These are phyloP conservation scores for Caenorhabditis panamensis DNA, from an alignment of 2,888 invertebrate genomes.

Conservation along the genomic window DNA sequence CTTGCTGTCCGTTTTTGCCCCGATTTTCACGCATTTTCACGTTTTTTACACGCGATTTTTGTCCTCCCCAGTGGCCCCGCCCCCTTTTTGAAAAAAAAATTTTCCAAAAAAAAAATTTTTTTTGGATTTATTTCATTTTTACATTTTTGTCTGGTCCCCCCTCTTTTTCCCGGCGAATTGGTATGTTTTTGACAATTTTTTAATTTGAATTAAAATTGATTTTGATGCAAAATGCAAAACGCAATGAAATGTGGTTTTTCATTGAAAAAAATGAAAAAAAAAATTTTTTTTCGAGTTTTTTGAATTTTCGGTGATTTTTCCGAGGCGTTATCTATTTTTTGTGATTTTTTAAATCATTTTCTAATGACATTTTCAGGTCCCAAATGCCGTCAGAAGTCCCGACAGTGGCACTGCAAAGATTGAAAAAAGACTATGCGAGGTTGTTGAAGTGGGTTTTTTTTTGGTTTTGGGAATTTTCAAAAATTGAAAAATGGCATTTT, in stretches of 20 bases:
- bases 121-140: neutral
- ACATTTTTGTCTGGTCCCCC: neutral
- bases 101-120: too few species aligned
- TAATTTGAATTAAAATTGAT: neutral
- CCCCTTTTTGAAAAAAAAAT: too few species aligned
- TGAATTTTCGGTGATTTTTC: neutral
- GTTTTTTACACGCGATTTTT: neutral
- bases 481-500: neutral
- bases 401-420: slow-evolving; percentile 86
- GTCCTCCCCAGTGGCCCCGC: too few species aligned
- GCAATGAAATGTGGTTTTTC: neutral
- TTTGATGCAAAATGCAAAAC: too few species aligned
- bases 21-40: too few species aligned
- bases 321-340: slow-evolving; percentile 8
- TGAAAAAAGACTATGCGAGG: slow-evolving; percentile 92
- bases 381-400: slow-evolving; percentile 69
- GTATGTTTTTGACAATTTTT: slow-evolving; percentile 2
- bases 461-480: slow-evolving; percentile 4
- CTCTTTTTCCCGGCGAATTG: too few species aligned
- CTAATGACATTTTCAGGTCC: neutral
- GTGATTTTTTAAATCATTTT: slow-evolving; percentile 1
- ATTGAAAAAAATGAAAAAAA: neutral
- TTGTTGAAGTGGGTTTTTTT: slow-evolving; percentile 57
- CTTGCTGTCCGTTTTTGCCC: neutral
- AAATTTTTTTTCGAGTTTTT: slow-evolving; percentile 12